A percentile compares a stretch with the other conserved stretches of the same genome.
Evolutionary conservation across 1,140 invertebrate genomes (phyloP).

Genomic region (Augochlora pura): DNA sequence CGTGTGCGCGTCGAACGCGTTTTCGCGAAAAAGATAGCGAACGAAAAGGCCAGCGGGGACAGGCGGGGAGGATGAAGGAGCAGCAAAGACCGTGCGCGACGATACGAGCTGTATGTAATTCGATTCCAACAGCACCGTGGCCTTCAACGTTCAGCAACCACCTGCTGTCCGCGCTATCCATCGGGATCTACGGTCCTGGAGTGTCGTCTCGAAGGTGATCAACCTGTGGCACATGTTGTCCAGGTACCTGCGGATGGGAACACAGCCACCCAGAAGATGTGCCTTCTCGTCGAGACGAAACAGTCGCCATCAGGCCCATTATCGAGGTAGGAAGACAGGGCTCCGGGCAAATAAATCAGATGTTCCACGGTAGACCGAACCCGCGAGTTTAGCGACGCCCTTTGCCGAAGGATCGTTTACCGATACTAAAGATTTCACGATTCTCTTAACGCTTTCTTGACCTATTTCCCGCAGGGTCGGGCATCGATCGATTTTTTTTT

Average conservation of each 20-base stretch:
- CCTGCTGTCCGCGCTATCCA: slow-evolving; percentile 62
- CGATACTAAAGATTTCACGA: no score
- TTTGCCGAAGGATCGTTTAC: no score
- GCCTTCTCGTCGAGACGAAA: slow-evolving; percentile 50
- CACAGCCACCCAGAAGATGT: slow-evolving; percentile 46
- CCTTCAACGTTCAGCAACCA: slow-evolving; percentile 59
- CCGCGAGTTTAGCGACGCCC: background rate
- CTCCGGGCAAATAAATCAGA: background rate
- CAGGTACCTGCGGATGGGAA: slow-evolving; percentile 47
- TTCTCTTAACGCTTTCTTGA: no score
- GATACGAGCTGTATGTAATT: slow-evolving; percentile 64
- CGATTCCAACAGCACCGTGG: slow-evolving; percentile 64
- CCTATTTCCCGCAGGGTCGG: no score
- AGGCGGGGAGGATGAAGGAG: background rate
- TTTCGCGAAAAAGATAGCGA: slow-evolving; percentile 1
- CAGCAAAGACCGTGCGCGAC: background rate
- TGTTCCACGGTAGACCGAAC: no score
- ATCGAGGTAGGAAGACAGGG: slow-evolving; percentile 47
- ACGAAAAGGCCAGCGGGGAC: background rate
- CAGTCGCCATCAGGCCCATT: slow-evolving; percentile 43
- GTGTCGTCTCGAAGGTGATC: slow-evolving; percentile 61
- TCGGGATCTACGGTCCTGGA: slow-evolving; percentile 60
- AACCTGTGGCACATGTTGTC: slow-evolving; percentile 59
- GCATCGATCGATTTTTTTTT: no score
- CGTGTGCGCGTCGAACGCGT: background rate